Evolutionary conservation across 2,888 invertebrate genomes (phyloP).

Genomic region (Caradrina clavipalpis): DNA sequence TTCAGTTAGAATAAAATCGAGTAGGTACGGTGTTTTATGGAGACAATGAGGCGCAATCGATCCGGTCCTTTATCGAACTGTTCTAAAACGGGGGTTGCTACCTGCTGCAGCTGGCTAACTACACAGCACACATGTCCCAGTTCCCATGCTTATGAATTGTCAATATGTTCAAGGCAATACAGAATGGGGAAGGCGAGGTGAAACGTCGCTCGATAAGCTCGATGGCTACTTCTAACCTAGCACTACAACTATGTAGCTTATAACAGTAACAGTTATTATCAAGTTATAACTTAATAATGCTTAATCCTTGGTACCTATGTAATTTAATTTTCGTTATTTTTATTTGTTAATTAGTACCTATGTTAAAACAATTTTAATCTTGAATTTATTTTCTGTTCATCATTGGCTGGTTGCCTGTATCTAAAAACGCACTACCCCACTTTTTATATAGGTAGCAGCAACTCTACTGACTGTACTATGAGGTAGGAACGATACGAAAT

Average conservation of each 20-base stretch:
- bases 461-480: too few species aligned
- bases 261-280: not conserved
- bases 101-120: slow-evolving; percentile 27
- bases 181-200: not conserved
- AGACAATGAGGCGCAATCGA: slow-evolving; percentile 9
- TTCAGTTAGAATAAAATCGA: not conserved
- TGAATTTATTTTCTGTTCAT: too few species aligned
- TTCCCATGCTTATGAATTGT: slow-evolving; percentile 42
- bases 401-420: too few species aligned
- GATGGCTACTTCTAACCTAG: not conserved
- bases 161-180: slow-evolving; percentile 1
- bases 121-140: slow-evolving; percentile 20
- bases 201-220: slow-evolving; percentile 2
- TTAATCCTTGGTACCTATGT: too few species aligned
- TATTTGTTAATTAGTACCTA: too few species aligned
- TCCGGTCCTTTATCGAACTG: slow-evolving; percentile 8
- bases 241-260: not conserved
- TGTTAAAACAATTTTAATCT: too few species aligned
- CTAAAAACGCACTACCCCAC: too few species aligned
- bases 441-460: too few species aligned
- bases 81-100: slow-evolving; percentile 3
- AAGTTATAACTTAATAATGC: too few species aligned
- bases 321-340: too few species aligned
- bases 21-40: not conserved
- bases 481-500: not conserved